Conservation (phyloP, 2,888 invertebrate genomes). For the Cantharis rustica region DNA sequence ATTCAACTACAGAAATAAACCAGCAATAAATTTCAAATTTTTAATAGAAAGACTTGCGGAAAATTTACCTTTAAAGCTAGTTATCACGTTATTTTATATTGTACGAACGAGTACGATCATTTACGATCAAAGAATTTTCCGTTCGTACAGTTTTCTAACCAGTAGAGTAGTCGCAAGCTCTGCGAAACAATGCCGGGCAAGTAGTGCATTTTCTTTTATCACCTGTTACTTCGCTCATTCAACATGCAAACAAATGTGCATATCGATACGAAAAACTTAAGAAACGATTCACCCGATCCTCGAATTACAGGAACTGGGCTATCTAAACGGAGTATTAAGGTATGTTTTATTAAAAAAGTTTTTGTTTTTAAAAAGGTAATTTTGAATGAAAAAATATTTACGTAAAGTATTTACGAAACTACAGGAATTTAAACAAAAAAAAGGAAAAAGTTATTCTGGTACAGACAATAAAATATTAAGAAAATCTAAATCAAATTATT, state of each 20-base stretch:
- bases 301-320: constrained; percentile 59
- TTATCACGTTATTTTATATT: constrained; percentile 38
- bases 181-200: constrained; percentile 38
- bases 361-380: not conserved
- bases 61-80: constrained; percentile 12
- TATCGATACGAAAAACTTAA: constrained; percentile 71
- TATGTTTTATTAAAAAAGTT: constrained; percentile 45
- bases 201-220: constrained; percentile 31
- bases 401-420: not conserved
- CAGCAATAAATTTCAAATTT: not conserved
- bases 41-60: not conserved
- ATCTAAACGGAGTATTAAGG: constrained; percentile 59
- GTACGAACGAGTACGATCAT: constrained; percentile 39
- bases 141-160: constrained; percentile 22
- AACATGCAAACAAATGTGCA: constrained; percentile 77
- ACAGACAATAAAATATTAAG: not conserved
- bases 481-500: not conserved
- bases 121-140: constrained; percentile 39
- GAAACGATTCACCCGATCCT: constrained; percentile 65
- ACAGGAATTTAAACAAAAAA: not conserved
- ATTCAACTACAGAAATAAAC: not conserved
- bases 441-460: not conserved
- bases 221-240: constrained; percentile 41
- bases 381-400: not conserved
- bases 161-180: constrained; percentile 45